phyloP scores from a whole-genome alignment of 2,888 invertebrate genomes.

The Apodemia zela region DNA sequence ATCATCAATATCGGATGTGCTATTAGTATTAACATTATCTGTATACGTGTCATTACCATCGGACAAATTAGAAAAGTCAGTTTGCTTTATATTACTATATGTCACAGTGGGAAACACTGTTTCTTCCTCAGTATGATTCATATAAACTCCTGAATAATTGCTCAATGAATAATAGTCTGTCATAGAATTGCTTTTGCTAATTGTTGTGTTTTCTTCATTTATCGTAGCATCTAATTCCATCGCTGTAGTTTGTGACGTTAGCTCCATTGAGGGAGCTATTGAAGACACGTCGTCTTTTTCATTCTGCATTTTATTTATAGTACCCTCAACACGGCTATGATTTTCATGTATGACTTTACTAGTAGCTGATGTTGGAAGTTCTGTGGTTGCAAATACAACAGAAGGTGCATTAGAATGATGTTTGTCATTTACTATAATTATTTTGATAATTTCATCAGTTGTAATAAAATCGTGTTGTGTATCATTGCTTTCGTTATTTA shows the following conservation, averaged over 20 bases:
- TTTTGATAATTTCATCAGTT: constrained; percentile 35
- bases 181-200: background rate
- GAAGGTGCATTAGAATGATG: constrained; percentile 18
- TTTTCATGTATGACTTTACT: constrained; percentile 16
- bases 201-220: background rate
- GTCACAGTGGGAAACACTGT: background rate
- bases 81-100: background rate
- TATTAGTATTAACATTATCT: constrained; percentile 7
- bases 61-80: background rate
- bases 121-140: background rate
- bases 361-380: constrained; percentile 5
- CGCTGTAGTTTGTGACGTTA: background rate
- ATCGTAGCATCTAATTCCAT: background rate
- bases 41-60: background rate
- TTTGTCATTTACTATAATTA: constrained; percentile 25
- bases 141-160: background rate
- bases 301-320: background rate
- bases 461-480: constrained; percentile 26
- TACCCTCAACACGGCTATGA: background rate
- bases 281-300: background rate
- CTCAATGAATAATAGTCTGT: background rate
- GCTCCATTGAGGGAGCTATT: background rate
- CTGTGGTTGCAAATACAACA: constrained; percentile 19
- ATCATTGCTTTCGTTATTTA: constrained; percentile 14
- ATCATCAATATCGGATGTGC: constrained; percentile 51